A percentile compares a stretch with the other conserved stretches of the same genome.
Conservation (phyloP, 2,888 invertebrate genomes). For the Brachynemurus nebulosus region DNA sequence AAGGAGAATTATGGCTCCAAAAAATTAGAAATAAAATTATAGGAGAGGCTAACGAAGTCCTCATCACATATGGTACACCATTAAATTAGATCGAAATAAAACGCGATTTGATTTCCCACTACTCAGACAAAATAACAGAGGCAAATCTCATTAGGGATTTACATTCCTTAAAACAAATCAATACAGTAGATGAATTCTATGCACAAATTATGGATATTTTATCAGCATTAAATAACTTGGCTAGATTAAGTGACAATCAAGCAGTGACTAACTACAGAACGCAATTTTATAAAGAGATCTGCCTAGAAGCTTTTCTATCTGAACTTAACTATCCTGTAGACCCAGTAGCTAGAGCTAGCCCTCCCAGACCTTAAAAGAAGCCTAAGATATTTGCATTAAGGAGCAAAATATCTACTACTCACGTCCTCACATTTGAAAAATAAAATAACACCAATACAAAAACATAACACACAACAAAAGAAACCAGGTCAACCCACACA, state of each 20-base stretch:
- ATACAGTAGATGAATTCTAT: conserved; percentile 16
- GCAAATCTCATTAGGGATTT: no score
- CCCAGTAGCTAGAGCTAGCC: conserved; percentile 17
- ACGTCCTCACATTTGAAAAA: no score
- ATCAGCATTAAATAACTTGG: no score
- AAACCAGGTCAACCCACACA: background rate
- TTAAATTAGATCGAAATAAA: conserved; percentile 14
- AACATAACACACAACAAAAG: background rate
- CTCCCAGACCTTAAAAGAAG: conserved; percentile 13
- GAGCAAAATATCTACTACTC: background rate
- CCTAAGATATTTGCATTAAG: no score
- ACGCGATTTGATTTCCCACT: conserved; percentile 15
- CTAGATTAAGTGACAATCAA: conserved; percentile 15
- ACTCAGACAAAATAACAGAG: conserved; percentile 16
- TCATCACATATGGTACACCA: conserved; percentile 16
- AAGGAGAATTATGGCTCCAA: background rate
- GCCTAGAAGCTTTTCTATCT: conserved; percentile 14
- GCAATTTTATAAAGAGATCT: no score
- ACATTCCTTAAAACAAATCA: conserved; percentile 12
- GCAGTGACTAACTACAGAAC: conserved; percentile 14
- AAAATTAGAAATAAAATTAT: conserved; percentile 15
- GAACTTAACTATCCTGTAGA: conserved; percentile 18
- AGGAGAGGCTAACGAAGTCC: conserved; percentile 15
- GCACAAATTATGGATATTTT: no score
- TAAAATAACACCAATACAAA: no score